Base-by-base conservation (phyloP, 2,113 vertebrate genomes). In the Ptychochromis oligacanthus region DNA sequence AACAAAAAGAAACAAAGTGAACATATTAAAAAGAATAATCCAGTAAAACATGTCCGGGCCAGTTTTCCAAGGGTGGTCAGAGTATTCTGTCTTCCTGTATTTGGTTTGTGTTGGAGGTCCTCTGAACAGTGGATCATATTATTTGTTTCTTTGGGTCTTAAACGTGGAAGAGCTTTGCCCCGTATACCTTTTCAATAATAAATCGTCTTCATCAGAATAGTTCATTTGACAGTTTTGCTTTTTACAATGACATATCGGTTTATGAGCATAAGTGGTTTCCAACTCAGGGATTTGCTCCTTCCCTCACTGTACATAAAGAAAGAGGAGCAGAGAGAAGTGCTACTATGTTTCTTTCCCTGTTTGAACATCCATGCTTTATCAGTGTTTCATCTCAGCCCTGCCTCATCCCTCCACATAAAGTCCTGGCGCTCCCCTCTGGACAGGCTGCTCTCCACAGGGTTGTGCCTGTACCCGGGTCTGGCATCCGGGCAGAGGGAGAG, bases 321-420 rank as follows among this genome's bases (percentile, higher is more conserved):
- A 86, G 77, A 91, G 70, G 78, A 83, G 86, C 87, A 81, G n/a
- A n/a, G n/a, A 87, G 91, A 95, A 95, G 94, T 95, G 94, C 93
- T 95, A 79, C 79, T 54, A 83, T 67, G 56, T 87, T 75, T 74
- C 38, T 85, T 76, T 26, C 15, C 56, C 65, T 88, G 40, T 82
- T 38, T 91, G 55, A 56, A 72, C 7, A 14, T 84, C 31, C 18
- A 5, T 34, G 38, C 76, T 65, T 43, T 57, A 26, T 58, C 20
- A 54, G 46, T 6, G 31, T 18, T 79, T 95, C 87, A 96, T 94
- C 95, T 93, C 24, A 93, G 88, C 5, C 91, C 94, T 2, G 77
- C 87, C 64, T 95, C 94, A 1, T 95, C 93, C 74, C 93, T 94
- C 95, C 95, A 96, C 80, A 95, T 84, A 36, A 95, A 95, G 87